Conservation (phyloP, 2,113 vertebrate genomes). For the Macrotis lagotis region DNA sequence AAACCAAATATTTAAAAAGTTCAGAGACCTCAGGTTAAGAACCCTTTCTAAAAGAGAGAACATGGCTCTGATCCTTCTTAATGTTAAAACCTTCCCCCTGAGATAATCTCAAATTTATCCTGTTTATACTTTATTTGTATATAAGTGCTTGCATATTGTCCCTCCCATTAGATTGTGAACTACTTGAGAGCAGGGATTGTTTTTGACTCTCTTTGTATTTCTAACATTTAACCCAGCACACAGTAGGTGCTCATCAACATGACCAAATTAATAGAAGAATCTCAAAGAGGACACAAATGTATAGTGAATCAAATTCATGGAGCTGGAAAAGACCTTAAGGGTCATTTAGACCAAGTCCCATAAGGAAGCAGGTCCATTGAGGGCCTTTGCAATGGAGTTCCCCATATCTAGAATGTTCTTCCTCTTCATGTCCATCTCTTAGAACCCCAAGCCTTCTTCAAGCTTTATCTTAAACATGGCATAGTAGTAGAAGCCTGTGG, state of each 20-base stretch:
- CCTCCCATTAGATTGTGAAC: background rate
- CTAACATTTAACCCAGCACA: background rate
- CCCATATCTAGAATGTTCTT: background rate
- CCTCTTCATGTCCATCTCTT: background rate
- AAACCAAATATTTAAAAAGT: background rate
- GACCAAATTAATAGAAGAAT: background rate
- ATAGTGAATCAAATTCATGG: background rate
- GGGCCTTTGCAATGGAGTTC: background rate
- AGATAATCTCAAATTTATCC: background rate
- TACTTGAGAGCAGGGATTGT: background rate
- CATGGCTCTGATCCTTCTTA: background rate
- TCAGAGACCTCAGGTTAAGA: no score
- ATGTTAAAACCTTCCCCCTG: background rate
- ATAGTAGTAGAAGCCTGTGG: background rate
- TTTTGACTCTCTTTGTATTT: background rate
- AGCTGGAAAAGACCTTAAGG: background rate
- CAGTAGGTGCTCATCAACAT: background rate
- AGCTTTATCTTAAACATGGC: background rate
- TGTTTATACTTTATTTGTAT: background rate
- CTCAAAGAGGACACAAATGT: background rate
- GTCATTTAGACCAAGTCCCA: background rate
- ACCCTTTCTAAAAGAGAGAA: background rate
- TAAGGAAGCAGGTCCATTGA: background rate
- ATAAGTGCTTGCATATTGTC: background rate
- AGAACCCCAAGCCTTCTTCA: background rate